These are phyloP conservation scores for Rana temporaria DNA, from an alignment of 2,113 vertebrate genomes.

Conservation along the genomic window DNA sequence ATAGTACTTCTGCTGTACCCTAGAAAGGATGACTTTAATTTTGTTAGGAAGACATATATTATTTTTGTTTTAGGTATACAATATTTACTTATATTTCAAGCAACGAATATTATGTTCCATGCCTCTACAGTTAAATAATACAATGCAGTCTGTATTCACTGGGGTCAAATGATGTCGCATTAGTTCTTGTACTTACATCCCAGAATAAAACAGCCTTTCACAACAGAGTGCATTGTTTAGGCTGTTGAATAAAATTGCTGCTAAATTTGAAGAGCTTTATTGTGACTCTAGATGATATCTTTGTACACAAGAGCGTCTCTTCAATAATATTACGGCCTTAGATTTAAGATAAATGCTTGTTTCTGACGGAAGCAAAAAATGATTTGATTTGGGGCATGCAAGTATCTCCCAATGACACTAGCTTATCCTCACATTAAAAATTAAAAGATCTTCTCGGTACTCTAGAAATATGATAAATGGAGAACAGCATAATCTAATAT, in stretches of 20 bases:
- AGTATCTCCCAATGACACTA: constrained; percentile 53
- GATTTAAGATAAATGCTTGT: constrained; percentile 51
- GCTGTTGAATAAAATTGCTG: not conserved
- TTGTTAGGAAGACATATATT: too few relatives aligned
- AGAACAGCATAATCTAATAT: constrained; percentile 58
- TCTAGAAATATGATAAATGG: constrained; percentile 58
- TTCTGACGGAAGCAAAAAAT: constrained; percentile 47
- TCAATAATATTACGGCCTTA: constrained; percentile 38
- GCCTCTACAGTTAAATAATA: too few relatives aligned
- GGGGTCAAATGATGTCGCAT: too few relatives aligned
- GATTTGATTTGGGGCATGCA: constrained; percentile 36
- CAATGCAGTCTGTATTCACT: too few relatives aligned
- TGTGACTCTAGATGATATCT: constrained; percentile 24
- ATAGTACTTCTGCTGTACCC: too few relatives aligned
- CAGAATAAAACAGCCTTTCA: not conserved
- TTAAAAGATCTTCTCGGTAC: constrained; percentile 54
- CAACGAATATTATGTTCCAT: too few relatives aligned
- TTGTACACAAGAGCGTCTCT: constrained; percentile 15
- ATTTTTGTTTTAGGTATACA: too few relatives aligned
- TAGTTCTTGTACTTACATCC: not conserved
- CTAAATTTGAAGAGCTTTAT: not conserved
- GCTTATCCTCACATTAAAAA: constrained; percentile 58
- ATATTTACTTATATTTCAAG: too few relatives aligned
- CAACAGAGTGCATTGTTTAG: not conserved
- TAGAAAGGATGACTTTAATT: too few relatives aligned